Percentiles rank a stretch among this genome's conserved stretches.
Evolutionary conservation across 2,888 invertebrate genomes (phyloP).

Genomic region (Yponomeuta plumbellus): DNA sequence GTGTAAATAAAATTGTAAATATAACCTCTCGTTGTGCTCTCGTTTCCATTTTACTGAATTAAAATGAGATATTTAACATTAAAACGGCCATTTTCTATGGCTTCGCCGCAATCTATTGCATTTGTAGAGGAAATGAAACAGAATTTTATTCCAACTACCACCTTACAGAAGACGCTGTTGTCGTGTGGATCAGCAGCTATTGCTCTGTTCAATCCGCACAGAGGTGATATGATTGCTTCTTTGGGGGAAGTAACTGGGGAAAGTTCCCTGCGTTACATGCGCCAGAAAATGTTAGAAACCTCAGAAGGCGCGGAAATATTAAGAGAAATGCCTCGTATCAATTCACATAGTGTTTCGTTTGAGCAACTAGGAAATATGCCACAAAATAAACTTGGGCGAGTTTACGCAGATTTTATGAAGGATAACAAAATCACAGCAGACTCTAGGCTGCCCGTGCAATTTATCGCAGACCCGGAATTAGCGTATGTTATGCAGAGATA

Average conservation of each 20-base stretch:
- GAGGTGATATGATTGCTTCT: slow-evolving; percentile 96
- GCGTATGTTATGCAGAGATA: slow-evolving; percentile 99
- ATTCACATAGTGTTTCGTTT: slow-evolving; percentile 87
- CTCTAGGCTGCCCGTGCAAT: slow-evolving; percentile 91
- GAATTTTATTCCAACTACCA: slow-evolving; percentile 79
- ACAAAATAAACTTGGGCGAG: slow-evolving; percentile 88
- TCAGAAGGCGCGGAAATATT: slow-evolving; percentile 87
- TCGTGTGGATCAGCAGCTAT: slow-evolving; percentile 91
- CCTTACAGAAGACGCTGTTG: slow-evolving; percentile 86
- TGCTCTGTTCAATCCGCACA: slow-evolving; percentile 86
- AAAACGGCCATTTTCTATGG: slow-evolving; percentile 2
- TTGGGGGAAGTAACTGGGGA: slow-evolving; percentile 93
- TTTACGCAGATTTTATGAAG: slow-evolving; percentile 89
- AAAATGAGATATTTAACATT: neutral
- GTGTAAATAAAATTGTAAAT: neutral
- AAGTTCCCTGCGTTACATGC: slow-evolving; percentile 82
- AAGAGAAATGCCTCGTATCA: slow-evolving; percentile 89
- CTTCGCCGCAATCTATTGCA: neutral
- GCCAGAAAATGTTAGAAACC: slow-evolving; percentile 83
- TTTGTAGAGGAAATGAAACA: slow-evolving; percentile 27
- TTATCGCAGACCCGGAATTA: slow-evolving; percentile 90
- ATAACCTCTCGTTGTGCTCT: neutral
- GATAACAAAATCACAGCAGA: slow-evolving; percentile 95
- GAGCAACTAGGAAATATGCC: slow-evolving; percentile 83
- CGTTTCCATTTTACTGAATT: neutral